These are phyloP conservation scores for Capra hircus DNA, from an alignment of 2,113 vertebrate species.

Conservation along the genomic window DNA sequence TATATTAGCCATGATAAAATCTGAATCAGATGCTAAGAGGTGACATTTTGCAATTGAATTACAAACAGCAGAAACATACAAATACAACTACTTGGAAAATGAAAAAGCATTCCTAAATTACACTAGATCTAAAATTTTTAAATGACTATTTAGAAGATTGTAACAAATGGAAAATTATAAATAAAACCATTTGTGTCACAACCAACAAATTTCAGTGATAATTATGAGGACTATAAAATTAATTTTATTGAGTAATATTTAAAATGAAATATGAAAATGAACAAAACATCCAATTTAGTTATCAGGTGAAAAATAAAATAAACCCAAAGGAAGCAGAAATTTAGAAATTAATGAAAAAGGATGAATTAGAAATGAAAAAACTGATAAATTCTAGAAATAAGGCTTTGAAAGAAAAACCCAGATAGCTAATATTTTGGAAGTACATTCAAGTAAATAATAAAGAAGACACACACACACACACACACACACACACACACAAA, in stretches of 20 bases:
- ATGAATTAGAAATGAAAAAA: slow-evolving; percentile 6
- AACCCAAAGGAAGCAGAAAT: neutral
- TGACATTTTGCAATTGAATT: neutral
- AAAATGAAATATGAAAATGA: slow-evolving; percentile 36
- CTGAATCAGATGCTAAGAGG: neutral
- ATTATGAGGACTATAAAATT: neutral
- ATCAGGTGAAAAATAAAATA: neutral
- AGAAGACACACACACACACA: neutral
- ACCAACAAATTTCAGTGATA: neutral
- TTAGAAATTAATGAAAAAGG: neutral
- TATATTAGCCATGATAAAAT: neutral
- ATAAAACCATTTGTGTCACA: neutral
- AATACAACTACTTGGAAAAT: neutral
- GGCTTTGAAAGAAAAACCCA: neutral
- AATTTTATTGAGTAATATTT: neutral
- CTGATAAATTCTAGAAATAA: neutral
- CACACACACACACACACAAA: neutral
- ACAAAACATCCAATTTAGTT: neutral
- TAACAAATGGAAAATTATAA: neutral
- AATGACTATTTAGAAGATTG: neutral
- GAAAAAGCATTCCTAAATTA: slow-evolving; percentile 22
- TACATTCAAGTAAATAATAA: neutral
- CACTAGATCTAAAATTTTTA: neutral
- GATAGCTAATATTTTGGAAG: neutral
- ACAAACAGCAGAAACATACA: neutral